Conservation (phyloP, 2,113 vertebrate genomes). For the Ailuropoda melanoleuca region DNA sequence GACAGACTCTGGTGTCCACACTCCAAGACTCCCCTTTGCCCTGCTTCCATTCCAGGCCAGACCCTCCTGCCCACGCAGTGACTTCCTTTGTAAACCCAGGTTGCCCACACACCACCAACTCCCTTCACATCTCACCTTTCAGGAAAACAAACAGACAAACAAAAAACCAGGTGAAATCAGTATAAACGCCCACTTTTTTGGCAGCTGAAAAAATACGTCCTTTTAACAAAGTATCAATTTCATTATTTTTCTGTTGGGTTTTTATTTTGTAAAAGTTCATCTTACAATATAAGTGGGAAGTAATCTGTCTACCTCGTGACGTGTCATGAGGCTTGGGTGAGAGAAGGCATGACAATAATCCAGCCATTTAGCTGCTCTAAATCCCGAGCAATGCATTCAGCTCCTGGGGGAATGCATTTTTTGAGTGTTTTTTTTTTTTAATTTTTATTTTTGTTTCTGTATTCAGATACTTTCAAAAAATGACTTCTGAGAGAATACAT, state of each 20-base stretch:
- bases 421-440: not conserved
- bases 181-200: not conserved
- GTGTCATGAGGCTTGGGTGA: not conserved
- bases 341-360: not conserved
- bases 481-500: not conserved
- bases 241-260: not conserved
- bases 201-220: not conserved
- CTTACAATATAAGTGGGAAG: not conserved
- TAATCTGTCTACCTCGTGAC: not conserved
- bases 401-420: not conserved
- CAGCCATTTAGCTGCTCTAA: not conserved
- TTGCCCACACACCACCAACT: not conserved
- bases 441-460: not conserved
- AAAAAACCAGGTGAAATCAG: not conserved
- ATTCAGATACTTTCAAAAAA: not conserved
- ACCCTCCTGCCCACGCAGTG: not conserved
- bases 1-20: not conserved
- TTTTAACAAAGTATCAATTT: not conserved
- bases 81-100: not conserved
- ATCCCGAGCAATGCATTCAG: not conserved
- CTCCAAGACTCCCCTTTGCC: not conserved
- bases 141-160: not conserved
- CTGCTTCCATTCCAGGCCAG: not conserved
- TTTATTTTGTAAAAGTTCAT: not conserved
- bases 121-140: not conserved